A percentile compares a stretch with the other conserved stretches of the same genome.
These are phyloP conservation scores for Rhabdomys pumilio DNA, from an alignment of 2,797 vertebrate species.

Conservation along the genomic window DNA sequence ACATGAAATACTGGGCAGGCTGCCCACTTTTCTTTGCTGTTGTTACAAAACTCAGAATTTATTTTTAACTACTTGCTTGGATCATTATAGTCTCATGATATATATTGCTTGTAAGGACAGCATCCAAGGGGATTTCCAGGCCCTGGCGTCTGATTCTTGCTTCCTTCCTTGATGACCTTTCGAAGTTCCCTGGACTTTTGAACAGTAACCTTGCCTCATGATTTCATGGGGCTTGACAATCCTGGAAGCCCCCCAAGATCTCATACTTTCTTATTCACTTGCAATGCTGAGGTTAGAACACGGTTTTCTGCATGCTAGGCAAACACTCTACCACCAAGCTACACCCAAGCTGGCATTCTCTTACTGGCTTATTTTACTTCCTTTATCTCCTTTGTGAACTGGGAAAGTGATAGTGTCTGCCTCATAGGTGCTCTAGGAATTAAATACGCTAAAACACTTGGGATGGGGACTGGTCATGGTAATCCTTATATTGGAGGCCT, in stretches of 20 bases:
- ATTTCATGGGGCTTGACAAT: not conserved
- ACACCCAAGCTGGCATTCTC: not conserved
- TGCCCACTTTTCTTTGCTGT: not conserved
- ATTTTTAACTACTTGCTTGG: not conserved
- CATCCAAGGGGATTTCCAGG: not conserved
- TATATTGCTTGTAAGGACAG: not conserved
- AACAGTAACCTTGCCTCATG: not conserved
- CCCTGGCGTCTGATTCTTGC: not conserved
- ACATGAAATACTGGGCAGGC: not conserved
- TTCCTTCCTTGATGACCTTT: not conserved
- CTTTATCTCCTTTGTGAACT: not conserved
- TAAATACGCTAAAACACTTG: not conserved
- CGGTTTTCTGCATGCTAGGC: not conserved
- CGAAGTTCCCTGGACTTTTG: not conserved
- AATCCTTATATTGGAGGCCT: rapidly evolving
- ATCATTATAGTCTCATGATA: not conserved
- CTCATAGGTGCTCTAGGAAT: not conserved
- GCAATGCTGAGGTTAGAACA: not conserved
- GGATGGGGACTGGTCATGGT: not conserved
- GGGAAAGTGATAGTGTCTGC: not conserved
- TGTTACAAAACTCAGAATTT: not conserved
- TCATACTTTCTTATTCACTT: not conserved
- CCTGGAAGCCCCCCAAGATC: not conserved
- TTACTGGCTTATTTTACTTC: not conserved
- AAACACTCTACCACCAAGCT: not conserved